Conservation (phyloP, 2,888 invertebrate genomes). For the Drosophila neoperkinsi region DNA sequence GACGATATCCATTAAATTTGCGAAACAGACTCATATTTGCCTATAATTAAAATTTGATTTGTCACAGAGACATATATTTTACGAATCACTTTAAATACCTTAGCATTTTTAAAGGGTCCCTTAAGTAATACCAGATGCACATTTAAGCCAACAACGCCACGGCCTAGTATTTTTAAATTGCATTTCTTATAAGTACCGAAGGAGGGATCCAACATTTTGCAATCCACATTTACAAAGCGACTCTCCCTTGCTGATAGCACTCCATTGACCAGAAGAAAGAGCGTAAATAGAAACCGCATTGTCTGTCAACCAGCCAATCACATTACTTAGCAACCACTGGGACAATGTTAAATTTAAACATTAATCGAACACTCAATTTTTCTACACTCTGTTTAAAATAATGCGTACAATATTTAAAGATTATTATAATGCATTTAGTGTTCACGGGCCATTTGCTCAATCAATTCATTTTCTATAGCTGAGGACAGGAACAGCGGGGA, state of each 20-base stretch:
- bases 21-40: conserved; percentile 9
- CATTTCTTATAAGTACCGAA: not conserved
- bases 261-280: not conserved
- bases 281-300: not conserved
- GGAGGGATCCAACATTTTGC: conserved; percentile 10
- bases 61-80: not conserved
- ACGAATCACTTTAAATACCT: conserved; percentile 8
- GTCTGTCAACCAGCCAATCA: not conserved
- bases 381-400: not conserved
- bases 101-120: conserved; percentile 3
- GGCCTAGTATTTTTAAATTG: conserved; percentile 21
- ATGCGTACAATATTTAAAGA: not conserved
- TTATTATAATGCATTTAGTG: not conserved
- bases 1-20: not conserved
- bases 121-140: not conserved
- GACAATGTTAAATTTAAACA: no score
- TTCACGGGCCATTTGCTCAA: not conserved
- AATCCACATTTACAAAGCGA: conserved; percentile 24
- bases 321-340: no score
- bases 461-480: not conserved
- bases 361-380: not conserved
- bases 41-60: not conserved
- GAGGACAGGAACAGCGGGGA: no score
- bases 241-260: not conserved
- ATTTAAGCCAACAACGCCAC: conserved; percentile 18